A percentile compares a stretch with the other conserved stretches of the same genome.
These are phyloP conservation scores for Lasioglossum villosulum DNA, from an alignment of 2,888 invertebrate species.

Conservation along the genomic window DNA sequence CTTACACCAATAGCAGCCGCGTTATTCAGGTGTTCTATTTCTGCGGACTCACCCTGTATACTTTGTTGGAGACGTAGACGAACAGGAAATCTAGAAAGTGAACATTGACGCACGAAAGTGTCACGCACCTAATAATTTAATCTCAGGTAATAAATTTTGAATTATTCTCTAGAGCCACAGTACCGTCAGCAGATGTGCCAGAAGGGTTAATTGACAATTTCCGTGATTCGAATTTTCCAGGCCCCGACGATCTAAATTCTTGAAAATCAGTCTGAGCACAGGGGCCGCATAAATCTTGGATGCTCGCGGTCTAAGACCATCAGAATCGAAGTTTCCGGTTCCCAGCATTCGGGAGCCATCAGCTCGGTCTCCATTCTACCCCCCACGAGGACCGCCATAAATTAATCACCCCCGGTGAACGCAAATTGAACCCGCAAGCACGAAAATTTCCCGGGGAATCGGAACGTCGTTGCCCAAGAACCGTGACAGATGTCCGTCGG, in stretches of 20 bases:
- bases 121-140: background rate
- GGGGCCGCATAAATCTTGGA: constrained; percentile 7
- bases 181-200: background rate
- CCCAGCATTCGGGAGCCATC: constrained; percentile 2
- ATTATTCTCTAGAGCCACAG: background rate
- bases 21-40: too few species aligned
- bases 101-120: background rate
- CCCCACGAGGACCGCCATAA: background rate
- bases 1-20: too few species aligned
- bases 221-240: background rate
- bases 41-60: too few species aligned
- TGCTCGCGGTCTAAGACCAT: constrained; percentile 4
- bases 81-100: background rate
- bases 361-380: background rate
- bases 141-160: background rate
- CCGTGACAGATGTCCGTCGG: constrained; percentile 33
- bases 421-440: constrained; percentile 5
- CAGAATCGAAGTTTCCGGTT: constrained; percentile 14
- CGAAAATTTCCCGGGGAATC: constrained; percentile 31
- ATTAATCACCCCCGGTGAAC: constrained; percentile 18
- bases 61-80: too few species aligned
- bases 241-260: background rate
- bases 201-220: constrained; percentile 1
- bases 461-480: background rate
- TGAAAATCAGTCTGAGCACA: background rate